Evolutionary conservation across 2,113 vertebrate species (phyloP).

Genomic region (Limanda limanda): DNA sequence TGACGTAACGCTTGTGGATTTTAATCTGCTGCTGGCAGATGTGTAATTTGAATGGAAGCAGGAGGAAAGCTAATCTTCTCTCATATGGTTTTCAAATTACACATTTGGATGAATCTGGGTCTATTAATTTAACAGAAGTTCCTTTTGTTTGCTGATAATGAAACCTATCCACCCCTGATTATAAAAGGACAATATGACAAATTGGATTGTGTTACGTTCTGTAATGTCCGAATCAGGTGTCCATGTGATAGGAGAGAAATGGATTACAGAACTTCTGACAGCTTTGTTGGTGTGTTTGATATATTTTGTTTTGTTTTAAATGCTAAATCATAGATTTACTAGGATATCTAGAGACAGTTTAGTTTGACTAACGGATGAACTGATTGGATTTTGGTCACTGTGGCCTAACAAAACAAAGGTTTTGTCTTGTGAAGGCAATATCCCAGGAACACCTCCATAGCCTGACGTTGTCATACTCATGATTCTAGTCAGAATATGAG

Average conservation of each 20-base stretch:
- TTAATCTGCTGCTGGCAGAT: slow-evolving; percentile 12
- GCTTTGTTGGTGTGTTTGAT: too few species aligned
- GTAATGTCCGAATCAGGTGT: not conserved
- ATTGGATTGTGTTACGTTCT: not conserved
- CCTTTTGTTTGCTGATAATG: not conserved
- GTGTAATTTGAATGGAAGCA: slow-evolving; percentile 7
- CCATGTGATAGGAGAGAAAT: not conserved
- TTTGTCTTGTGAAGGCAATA: too few species aligned
- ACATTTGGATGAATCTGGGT: not conserved
- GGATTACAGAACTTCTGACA: too few species aligned
- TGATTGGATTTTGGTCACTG: too few species aligned
- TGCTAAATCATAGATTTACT: too few species aligned
- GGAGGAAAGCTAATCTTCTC: not conserved
- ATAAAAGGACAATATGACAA: not conserved
- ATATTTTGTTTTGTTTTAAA: too few species aligned
- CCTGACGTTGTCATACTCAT: too few species aligned
- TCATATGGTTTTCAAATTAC: not conserved
- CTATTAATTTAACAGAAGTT: not conserved
- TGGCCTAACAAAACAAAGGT: too few species aligned
- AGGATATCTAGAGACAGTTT: too few species aligned
- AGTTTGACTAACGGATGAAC: too few species aligned
- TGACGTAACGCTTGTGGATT: slow-evolving; percentile 25
- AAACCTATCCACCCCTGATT: not conserved
- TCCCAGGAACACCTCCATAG: too few species aligned
- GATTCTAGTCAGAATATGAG: too few species aligned